These are phyloP conservation scores for Thyatira batis DNA, from an alignment of 2,888 invertebrate species.

Conservation along the genomic window DNA sequence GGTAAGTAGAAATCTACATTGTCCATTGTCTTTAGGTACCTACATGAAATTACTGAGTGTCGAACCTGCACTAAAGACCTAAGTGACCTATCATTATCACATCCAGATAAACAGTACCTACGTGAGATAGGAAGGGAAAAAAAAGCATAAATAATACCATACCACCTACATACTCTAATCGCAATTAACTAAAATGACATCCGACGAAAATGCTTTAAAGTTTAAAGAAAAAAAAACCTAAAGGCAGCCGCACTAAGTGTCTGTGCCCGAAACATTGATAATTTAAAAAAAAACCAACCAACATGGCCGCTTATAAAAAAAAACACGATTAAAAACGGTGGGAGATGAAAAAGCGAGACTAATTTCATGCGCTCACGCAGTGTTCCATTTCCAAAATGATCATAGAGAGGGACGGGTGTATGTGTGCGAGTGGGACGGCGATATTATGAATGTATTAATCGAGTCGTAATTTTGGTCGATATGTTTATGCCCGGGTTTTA, in stretches of 20 bases:
- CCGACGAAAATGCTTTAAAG: neutral
- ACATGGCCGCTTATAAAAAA: conserved; percentile 68
- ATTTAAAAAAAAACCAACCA: conserved; percentile 66
- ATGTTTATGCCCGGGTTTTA: conserved; percentile 54
- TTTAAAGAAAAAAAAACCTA: no score
- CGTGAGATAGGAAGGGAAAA: neutral
- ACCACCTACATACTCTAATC: neutral
- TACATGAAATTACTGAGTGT: no score
- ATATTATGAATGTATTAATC: conserved; percentile 78
- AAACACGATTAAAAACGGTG: conserved; percentile 65
- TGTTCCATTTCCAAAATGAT: conserved; percentile 74
- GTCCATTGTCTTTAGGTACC: no score
- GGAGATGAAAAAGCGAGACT: conserved; percentile 77
- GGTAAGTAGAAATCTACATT: no score
- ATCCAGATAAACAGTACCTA: neutral
- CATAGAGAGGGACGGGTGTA: conserved; percentile 36
- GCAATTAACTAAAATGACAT: conserved; percentile 27
- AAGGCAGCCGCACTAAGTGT: conserved; percentile 1
- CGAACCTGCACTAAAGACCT: no score
- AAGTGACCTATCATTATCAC: neutral
- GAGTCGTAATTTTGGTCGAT: conserved; percentile 71
- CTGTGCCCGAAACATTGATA: conserved; percentile 51
- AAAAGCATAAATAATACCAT: neutral
- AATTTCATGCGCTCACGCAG: conserved; percentile 76
- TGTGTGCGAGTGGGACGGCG: conserved; percentile 33